Percentiles rank a stretch among this genome's conserved stretches.
Evolutionary conservation across 2,888 invertebrate genomes (phyloP).

Genomic region (Thalpophila matura): DNA sequence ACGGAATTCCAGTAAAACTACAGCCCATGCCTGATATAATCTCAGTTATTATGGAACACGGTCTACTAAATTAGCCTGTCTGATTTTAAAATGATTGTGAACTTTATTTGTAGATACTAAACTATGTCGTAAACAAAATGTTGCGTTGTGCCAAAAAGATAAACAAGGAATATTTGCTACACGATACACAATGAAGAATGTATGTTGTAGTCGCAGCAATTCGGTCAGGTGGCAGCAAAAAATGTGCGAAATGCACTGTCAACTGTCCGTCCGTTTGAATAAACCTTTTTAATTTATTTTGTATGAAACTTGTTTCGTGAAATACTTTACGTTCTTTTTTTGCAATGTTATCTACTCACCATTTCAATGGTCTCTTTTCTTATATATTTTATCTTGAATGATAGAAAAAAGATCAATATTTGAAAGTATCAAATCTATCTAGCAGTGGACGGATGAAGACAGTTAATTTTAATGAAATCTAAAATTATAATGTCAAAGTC

Average conservation of each 20-base stretch:
- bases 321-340: background rate
- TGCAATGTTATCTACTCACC: background rate
- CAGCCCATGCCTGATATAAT: constrained; percentile 54
- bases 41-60: constrained; percentile 58
- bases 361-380: background rate
- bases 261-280: constrained; percentile 9
- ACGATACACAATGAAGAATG: constrained; percentile 26
- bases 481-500: background rate
- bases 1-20: constrained; percentile 57
- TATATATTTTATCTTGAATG: no score
- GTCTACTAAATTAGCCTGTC: constrained; percentile 56
- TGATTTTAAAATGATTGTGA: constrained; percentile 55
- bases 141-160: constrained; percentile 29
- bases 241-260: constrained; percentile 19
- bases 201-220: constrained; percentile 10
- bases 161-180: constrained; percentile 41
- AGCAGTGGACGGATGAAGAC: background rate
- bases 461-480: constrained; percentile 4
- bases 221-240: constrained; percentile 25
- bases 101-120: constrained; percentile 41
- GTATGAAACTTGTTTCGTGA: background rate
- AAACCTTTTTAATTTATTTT: constrained; percentile 2
- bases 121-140: constrained; percentile 45
- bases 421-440: background rate
- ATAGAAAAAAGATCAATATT: no score